Evolutionary conservation across 92 coral and sea anemone genomes (phyloP), one percentile per base, ranked within the genome.

Genomic region (Epizoanthus rinbou): DNA sequence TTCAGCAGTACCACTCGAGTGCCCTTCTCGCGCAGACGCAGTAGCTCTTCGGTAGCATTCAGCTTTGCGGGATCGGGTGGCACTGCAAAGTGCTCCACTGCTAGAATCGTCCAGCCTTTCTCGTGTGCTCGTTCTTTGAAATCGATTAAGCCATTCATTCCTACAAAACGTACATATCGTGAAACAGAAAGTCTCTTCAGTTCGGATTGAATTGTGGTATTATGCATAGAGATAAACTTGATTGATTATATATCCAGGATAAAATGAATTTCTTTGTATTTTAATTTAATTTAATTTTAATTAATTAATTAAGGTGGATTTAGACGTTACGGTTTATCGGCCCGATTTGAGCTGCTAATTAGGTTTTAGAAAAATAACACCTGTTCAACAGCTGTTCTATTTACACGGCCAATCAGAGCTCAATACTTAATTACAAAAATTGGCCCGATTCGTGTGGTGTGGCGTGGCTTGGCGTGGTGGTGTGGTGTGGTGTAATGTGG

Each of bases 1-100:
- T 89, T 94, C 22, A 94, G 63, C 35, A 94, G 73, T 10, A 94
- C 88, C 19, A 94, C 93, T 9, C 95, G 91, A 2, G 94, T 91
- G 5, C 95, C 95, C 64, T 86, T 85, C 74, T 94, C 95, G 18
- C 94, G 88, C 79, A 94, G 91, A 15, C 78, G 87, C 72, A 86
- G 68, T 31, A 94, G 89, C 69, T 94, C 85, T 22, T 85, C 83
- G 1, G 93, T 88, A 10, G 91, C 98, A 64, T 94, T 90, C 25
- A 94, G 60, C 69, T 88, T 88, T 62, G 24, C 31, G 9, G 85
- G 33, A 8, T 82, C 80, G 1, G 76, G 79, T 0, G 87, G 69
- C 3, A 91, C 91, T 4, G 84, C 79, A 64, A 93, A 93, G 64
- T 93, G 91, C 37, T 93, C 94, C 1, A 80, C 72, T 3, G 87